These are phyloP conservation scores for Trichacis sp. DNA, from an alignment of 2,888 invertebrate genomes.

Conservation along the genomic window DNA sequence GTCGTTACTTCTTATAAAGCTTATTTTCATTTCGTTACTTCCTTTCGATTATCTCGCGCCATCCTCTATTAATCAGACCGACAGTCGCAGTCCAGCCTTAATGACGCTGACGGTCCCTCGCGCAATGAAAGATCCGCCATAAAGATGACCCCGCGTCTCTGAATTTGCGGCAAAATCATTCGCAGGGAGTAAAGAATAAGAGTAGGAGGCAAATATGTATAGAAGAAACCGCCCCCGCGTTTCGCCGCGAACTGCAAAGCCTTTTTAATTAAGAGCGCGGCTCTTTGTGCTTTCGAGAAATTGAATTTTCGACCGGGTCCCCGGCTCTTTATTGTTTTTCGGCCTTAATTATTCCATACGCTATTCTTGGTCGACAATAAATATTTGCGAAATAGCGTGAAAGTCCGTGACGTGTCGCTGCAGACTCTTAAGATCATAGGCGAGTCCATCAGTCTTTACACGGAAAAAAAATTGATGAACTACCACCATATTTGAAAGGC, in stretches of 20 bases:
- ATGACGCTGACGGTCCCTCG: conserved; percentile 61
- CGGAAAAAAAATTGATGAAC: too few relatives aligned
- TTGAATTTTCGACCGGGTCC: background rate
- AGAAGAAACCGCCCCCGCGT: conserved; percentile 5
- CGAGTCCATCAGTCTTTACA: too few relatives aligned
- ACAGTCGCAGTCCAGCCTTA: conserved; percentile 63
- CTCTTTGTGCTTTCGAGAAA: background rate
- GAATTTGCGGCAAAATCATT: conserved; percentile 55
- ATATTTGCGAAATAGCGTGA: background rate
- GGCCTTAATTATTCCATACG: too few relatives aligned
- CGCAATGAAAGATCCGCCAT: conserved; percentile 62
- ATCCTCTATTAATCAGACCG: conserved; percentile 67
- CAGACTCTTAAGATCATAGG: too few relatives aligned
- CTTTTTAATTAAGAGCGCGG: conserved; percentile 33
- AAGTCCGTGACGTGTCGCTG: conserved; percentile 32
- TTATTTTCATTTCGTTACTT: conserved; percentile 66
- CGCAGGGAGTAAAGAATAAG: conserved; percentile 12
- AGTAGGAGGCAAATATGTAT: too few relatives aligned
- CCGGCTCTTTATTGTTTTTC: conserved; percentile 1
- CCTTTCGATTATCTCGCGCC: conserved; percentile 68
- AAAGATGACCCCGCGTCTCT: conserved; percentile 62
- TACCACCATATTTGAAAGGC: too few relatives aligned
- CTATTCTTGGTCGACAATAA: background rate
- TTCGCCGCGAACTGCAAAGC: conserved; percentile 26
- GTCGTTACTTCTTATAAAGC: conserved; percentile 46